A percentile compares a stretch with the other conserved stretches of the same genome.
Evolutionary conservation across 64 coral and sea anemone species (phyloP).

Genomic region (Stichodactyla helianthus): DNA sequence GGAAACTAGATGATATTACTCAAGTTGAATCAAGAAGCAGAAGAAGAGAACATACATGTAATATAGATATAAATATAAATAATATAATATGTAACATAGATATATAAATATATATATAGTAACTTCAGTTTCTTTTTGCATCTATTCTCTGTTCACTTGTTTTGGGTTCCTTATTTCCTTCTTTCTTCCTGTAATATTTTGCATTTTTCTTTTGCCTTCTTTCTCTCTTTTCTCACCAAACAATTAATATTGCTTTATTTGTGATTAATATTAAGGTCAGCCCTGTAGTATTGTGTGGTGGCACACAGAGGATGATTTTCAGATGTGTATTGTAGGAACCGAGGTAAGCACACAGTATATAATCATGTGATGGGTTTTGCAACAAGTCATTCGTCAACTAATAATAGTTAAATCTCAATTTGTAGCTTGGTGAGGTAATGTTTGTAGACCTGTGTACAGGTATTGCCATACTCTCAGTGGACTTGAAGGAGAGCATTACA

Average conservation of each 20-base stretch:
- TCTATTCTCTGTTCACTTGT: no score
- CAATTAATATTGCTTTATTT: not conserved
- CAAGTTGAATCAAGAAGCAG: not conserved
- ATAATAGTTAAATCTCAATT: not conserved
- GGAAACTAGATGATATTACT: constrained; percentile 20
- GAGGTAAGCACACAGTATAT: constrained; percentile 35
- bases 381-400: not conserved
- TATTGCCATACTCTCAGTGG: constrained; percentile 35
- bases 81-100: no score
- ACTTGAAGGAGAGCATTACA: constrained; percentile 71
- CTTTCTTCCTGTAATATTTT: no score
- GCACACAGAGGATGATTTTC: constrained; percentile 70
- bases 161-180: no score
- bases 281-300: constrained; percentile 81
- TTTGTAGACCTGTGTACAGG: constrained; percentile 71
- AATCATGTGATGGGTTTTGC: not conserved
- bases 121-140: no score
- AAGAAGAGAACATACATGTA: not conserved
- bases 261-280: not conserved
- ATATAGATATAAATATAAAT: no score
- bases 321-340: constrained; percentile 75
- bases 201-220: not conserved
- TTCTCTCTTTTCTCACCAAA: not conserved
- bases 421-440: constrained; percentile 59
- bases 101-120: no score